Base-by-base conservation (phyloP, 2,797 vertebrate species). In the Hippopotamyrus pictus region DNA sequence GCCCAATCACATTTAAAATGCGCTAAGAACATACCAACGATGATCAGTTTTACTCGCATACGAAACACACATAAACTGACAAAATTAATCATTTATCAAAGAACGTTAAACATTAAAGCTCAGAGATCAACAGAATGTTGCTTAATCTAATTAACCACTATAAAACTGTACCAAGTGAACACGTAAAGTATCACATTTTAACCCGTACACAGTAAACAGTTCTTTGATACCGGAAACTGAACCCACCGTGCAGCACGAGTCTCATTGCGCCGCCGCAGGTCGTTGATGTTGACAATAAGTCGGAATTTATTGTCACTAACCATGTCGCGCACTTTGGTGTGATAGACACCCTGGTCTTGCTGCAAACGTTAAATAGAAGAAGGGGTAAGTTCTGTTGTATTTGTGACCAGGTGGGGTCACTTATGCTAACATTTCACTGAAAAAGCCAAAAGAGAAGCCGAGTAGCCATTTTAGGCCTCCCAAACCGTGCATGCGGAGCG, bases 261-360 rank as follows among this genome's bases (percentile, higher is more conserved):
- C 92, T 98, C 97, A 1, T 99, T 99, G 91, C 97, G 97, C 82
- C 97, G 96, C 59, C 98, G 95, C 92, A 99, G 95, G 89, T 99
- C 98, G 65, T 99, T 99, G 92, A 99, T 96, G 91, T 97, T 99
- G 93, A 99, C 97, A 0, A 98, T 95, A 88, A 99, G 96, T 0
- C 99, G 97, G 4, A 94, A 95, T 73, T 96, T 97, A 48, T 98
- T 99, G 51, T 99, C 97, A 1, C 96, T 96, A 95, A 99, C 97
- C 97, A 99, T 98, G 91, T 98, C 97, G 76, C 97, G 96, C 7
- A 99, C 97, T 93, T 98, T 99, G 93, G 95, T 96, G 88, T 98
- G 97, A 91, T 99, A 99, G 89, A 99, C 89, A 0, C 98, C 99
- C 90, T 98, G 98, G 88, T 99, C 98, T 93, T 99, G 97, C 98